Conservation (phyloP, 2,797 vertebrate genomes). For the Phalloptychus januarius region DNA sequence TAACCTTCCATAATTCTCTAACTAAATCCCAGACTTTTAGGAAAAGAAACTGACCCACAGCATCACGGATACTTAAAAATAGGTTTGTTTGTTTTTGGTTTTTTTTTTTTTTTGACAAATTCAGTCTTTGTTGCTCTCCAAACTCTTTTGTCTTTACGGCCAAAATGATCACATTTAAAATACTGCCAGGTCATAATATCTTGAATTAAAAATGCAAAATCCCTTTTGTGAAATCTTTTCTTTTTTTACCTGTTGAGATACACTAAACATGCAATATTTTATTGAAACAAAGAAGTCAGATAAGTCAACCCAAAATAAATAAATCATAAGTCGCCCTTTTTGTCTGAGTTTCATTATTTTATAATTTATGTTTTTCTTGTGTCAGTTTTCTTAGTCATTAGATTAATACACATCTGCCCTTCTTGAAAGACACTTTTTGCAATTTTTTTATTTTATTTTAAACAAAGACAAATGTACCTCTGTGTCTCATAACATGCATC, state of each 20-base stretch:
- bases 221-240: background rate
- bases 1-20: too few relatives aligned
- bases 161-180: background rate
- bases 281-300: background rate
- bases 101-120: background rate
- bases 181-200: too few relatives aligned
- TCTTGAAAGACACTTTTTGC: background rate
- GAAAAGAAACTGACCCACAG: background rate
- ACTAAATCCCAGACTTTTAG: background rate
- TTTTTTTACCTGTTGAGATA: background rate
- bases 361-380: background rate
- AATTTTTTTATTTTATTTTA: background rate
- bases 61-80: background rate
- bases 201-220: background rate
- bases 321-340: background rate
- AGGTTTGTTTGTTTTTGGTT: too few relatives aligned
- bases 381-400: background rate
- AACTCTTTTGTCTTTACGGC: background rate
- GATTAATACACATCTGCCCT: background rate
- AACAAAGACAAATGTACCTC: background rate
- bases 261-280: background rate
- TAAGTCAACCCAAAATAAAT: background rate
- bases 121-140: background rate
- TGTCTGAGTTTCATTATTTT: background rate
- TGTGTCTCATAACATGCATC: background rate